Percentiles rank a stretch among this genome's conserved stretches.
Evolutionary conservation across 1,140 invertebrate genomes (phyloP).

Genomic region (Triops longicaudatus): DNA sequence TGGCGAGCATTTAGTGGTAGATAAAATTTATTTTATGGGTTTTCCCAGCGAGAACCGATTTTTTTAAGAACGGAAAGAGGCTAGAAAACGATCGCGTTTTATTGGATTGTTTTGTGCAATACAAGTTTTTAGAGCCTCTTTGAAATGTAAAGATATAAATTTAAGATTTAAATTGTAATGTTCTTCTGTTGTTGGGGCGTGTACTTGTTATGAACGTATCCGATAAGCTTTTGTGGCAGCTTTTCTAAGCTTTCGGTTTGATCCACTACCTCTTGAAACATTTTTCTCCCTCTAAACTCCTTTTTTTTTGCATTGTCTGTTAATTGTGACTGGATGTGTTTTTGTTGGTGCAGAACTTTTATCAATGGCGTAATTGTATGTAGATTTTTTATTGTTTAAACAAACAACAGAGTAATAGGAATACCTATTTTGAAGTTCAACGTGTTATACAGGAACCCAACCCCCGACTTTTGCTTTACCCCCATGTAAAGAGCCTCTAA

Average conservation of each 20-base stretch:
- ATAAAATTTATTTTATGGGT: not conserved
- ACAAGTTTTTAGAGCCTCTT: not conserved
- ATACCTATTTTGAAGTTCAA: not conserved
- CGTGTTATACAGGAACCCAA: too few relatives aligned
- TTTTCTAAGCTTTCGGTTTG: constrained; percentile 5
- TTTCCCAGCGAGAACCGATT: not conserved
- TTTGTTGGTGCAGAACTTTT: not conserved
- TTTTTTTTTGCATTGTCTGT: not conserved
- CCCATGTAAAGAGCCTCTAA: not conserved
- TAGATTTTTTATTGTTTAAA: constrained; percentile 1
- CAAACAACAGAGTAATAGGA: not conserved
- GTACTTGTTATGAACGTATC: not conserved
- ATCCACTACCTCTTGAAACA: not conserved
- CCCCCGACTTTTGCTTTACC: too few relatives aligned
- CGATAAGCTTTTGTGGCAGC: not conserved
- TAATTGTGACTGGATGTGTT: not conserved
- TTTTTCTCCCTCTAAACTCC: not conserved
- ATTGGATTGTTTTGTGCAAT: not conserved
- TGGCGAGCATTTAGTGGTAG: not conserved
- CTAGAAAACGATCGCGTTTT: not conserved
- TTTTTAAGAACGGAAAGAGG: not conserved
- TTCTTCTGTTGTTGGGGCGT: not conserved
- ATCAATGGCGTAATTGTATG: not conserved
- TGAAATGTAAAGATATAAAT: not conserved
- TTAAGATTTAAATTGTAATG: not conserved